Percentiles rank a stretch among this genome's conserved stretches.
phyloP scores from a whole-genome alignment of 2,888 invertebrate species.

The Aphrophora alni region DNA sequence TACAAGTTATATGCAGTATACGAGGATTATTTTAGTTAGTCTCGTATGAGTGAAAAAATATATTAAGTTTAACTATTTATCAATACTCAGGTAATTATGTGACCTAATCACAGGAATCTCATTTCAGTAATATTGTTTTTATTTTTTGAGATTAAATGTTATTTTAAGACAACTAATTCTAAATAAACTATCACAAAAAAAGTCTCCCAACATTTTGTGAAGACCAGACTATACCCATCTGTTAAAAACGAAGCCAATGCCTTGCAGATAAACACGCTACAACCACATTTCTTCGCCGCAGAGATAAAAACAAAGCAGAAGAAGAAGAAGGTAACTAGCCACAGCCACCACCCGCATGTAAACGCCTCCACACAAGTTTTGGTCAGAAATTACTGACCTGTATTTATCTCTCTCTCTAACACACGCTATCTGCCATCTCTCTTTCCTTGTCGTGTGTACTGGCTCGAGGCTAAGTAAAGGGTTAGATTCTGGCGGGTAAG shows the following conservation, averaged over 20 bases:
- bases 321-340: neutral
- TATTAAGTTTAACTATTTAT: too few species aligned
- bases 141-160: too few species aligned
- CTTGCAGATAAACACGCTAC: neutral
- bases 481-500: neutral
- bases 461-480: neutral
- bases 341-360: neutral
- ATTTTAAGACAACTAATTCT: too few species aligned
- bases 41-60: too few species aligned
- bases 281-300: neutral
- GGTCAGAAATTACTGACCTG: neutral
- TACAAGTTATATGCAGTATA: too few species aligned
- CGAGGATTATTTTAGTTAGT: too few species aligned
- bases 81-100: too few species aligned
- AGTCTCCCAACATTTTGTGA: neutral
- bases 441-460: neutral
- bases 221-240: neutral
- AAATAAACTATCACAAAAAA: too few species aligned
- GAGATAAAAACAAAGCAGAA: neutral
- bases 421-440: neutral
- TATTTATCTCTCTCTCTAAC: neutral
- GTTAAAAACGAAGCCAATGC: slow-evolving; percentile 2
- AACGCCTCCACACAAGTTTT: slow-evolving; percentile 9
- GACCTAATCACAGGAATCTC: too few species aligned
- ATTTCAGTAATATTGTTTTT: too few species aligned